These are phyloP conservation scores for Odontocerum albicorne DNA, from an alignment of 2,888 invertebrate species.

Conservation along the genomic window DNA sequence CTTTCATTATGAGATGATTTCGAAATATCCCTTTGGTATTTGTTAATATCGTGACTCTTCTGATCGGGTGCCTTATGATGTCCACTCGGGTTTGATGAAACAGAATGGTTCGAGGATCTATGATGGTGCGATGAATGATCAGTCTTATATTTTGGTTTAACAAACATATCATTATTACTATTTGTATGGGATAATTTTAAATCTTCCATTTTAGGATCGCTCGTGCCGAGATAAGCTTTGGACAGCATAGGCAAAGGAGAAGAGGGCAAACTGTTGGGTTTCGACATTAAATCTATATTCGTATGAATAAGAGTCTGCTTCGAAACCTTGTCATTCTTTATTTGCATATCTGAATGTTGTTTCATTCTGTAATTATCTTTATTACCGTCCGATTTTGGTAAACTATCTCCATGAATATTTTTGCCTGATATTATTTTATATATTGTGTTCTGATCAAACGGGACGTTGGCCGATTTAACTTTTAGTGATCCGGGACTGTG, in stretches of 20 bases:
- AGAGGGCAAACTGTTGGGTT: conserved; percentile 4
- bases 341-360: conserved; percentile 5
- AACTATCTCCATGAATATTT: conserved; percentile 31
- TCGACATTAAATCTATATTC: conserved; percentile 6
- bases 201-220: conserved; percentile 13
- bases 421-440: conserved; percentile 50
- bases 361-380: conserved; percentile 21
- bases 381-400: conserved; percentile 6
- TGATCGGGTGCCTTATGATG: conserved; percentile 10
- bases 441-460: conserved; percentile 38
- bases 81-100: not conserved
- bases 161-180: conserved; percentile 26
- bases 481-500: conserved; percentile 40
- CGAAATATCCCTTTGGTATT: conserved; percentile 19
- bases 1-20: conserved; percentile 21
- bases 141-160: conserved; percentile 33
- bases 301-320: not conserved
- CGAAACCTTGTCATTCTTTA: conserved; percentile 5
- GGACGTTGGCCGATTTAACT: conserved; percentile 49
- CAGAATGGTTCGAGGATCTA: not conserved
- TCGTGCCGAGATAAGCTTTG: conserved; percentile 15
- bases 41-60: conserved; percentile 8
- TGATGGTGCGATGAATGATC: conserved; percentile 24
- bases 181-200: conserved; percentile 13
- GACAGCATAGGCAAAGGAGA: conserved; percentile 14